Base-by-base conservation (phyloP, 2,888 invertebrate species). In the Resseliella maxima region DNA sequence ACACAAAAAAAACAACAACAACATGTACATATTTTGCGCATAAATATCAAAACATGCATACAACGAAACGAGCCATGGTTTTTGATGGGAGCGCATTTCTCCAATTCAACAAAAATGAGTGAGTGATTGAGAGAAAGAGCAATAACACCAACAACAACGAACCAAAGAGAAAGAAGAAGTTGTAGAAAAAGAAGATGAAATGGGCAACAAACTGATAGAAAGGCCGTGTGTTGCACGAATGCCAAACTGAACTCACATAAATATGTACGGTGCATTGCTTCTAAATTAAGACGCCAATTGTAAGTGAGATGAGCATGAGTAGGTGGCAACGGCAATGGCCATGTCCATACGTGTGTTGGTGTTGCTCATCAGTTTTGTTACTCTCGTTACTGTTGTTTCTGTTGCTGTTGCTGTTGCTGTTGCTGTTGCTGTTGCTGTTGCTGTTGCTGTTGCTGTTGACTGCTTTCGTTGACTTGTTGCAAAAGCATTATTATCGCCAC, bases 241-340 rank as follows among this genome's bases (percentile, higher is more conserved):
- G 72, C 31, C 31, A 15, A 31, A 31, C 72, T 35, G 31, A 72
- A 72, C 72, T 21, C 31, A 3, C 72, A 72, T 35, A 72, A 31
- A 72, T 31, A 31, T 72, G n/a, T 72, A 31, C 31, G 5, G 59
- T 50, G 50, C 21, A 59, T 12, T 35, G 35, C 72, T 72, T 72
- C 72, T 72, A 72, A 72, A 72, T 72, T 72, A 72, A 72, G 72
- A 72, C 72, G 72, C 72, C 31, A 72, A 72, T 18, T 35, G 72
- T 15, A 72, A 72, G 31, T 31, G 31, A 72, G 31, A 72, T 72
- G 72, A 27, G 72, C 15, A 12, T 72, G 72, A n/a, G n/a, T 72
- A 31, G 35, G 72, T 72, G 72, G 46, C 2, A 41, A 18, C 18
- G 46, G 18, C 18, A 18, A 50, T 18, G 46, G 18, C 46, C 15